Base-by-base conservation (phyloP, 2,113 vertebrate genomes). In the Oncorhynchus clarkii region DNA sequence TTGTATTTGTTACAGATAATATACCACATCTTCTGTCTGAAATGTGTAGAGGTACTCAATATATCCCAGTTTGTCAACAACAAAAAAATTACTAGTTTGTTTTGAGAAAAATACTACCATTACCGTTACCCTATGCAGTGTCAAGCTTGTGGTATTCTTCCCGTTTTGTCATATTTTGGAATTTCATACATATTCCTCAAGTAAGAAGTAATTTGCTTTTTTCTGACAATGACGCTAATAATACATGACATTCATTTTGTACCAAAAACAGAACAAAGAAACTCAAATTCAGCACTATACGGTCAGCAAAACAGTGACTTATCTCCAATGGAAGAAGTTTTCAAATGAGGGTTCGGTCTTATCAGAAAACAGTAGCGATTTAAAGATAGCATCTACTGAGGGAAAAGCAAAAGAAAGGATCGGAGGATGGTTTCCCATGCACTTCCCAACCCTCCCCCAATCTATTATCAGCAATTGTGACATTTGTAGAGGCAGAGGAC, bases 401-500 rank as follows among this genome's bases (percentile, higher is more conserved):
- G 62, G 62, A 26, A 64, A 24, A 64, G 12, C n/a, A 9, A 27
- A 16, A 6, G 22, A 27, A 27, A 20, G 18, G 27, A 31, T 5
- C 26, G 3, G 18, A 81, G 12, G 60, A 65, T 72, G 74, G 78
- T 78, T 82, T 78, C 78, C 67, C 62, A 77, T 71, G 71, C 70
- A 73, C 70, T 2, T 77, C 51, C 71, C 72, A 54, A 81, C 72
- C 72, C 64, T 69, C 76, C 64, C 31, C 59, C 72, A 65, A 75
- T 85, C 82, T 86, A 78, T 87, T 84, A 80, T 72, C 82, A 77
- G 72, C 29, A 39, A 80, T 76, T 78, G 81, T 92, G 92, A 92
- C 92, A 90, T 90, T 90, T 92, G 91, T 70, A 72, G 88, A 91
- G 89, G 88, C 90, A 86, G 87, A 85, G 85, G 78, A 84, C 74